Percentiles rank a stretch among this genome's conserved stretches.
Conservation (phyloP, 2,113 vertebrate genomes). For the Verasper variegatus region DNA sequence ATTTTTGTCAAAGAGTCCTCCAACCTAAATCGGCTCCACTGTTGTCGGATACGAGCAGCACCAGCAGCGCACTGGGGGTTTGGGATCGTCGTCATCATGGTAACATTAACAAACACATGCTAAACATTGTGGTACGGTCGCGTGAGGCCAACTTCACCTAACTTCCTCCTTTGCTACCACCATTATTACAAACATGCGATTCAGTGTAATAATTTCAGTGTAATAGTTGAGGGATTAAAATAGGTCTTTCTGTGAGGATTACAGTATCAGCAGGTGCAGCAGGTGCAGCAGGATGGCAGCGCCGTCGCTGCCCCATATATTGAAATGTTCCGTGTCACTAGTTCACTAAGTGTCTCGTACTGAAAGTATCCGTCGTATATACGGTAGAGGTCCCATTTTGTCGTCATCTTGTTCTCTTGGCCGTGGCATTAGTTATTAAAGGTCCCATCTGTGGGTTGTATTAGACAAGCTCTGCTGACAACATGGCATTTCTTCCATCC, state of each 20-base stretch:
- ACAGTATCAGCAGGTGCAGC: not conserved
- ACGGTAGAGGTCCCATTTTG: slow-evolving; percentile 22
- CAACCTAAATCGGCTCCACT: too few relatives aligned
- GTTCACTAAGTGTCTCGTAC: slow-evolving; percentile 14
- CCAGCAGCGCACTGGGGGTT: not conserved
- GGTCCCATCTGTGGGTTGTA: slow-evolving; percentile 48
- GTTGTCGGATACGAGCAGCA: too few relatives aligned
- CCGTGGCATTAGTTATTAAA: slow-evolving; percentile 46
- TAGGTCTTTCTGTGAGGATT: not conserved
- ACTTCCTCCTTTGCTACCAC: not conserved
- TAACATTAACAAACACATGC: not conserved
- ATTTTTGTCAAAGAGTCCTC: too few relatives aligned
- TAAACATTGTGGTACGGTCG: not conserved
- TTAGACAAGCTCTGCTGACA: slow-evolving; percentile 55
- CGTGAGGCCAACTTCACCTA: not conserved
- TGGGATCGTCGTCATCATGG: not conserved
- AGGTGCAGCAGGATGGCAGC: too few relatives aligned
- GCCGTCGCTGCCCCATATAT: not conserved
- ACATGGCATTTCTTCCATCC: slow-evolving; percentile 37
- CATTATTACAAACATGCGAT: not conserved
- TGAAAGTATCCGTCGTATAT: slow-evolving; percentile 12
- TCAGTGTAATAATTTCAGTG: not conserved
- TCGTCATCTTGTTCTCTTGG: slow-evolving; percentile 37
- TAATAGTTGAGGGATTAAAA: not conserved
- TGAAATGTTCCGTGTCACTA: not conserved